Conservation (phyloP, 2,888 invertebrate genomes). For the Kryphioiulus occultus region DNA sequence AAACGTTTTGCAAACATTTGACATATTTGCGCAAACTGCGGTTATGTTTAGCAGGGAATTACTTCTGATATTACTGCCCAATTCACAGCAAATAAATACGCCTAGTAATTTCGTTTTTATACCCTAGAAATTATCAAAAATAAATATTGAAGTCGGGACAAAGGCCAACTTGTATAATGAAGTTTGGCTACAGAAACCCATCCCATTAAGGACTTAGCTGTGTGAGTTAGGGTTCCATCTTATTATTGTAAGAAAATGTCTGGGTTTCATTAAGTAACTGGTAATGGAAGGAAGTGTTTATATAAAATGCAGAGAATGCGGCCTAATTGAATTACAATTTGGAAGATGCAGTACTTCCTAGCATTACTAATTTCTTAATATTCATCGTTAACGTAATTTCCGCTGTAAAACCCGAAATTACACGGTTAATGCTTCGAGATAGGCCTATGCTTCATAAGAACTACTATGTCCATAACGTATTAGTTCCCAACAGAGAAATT, state of each 20-base stretch:
- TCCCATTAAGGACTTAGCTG: not conserved
- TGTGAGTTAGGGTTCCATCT: not conserved
- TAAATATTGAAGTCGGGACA: too few relatives aligned
- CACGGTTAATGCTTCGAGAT: not conserved
- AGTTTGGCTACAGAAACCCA: too few relatives aligned
- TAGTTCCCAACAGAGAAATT: not conserved
- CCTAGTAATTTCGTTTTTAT: too few relatives aligned
- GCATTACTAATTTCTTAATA: not conserved
- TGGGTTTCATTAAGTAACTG: not conserved
- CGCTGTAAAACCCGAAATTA: not conserved
- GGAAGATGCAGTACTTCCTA: not conserved
- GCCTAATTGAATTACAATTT: not conserved
- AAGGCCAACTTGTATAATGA: too few relatives aligned
- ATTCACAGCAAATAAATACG: too few relatives aligned
- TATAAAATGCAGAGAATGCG: not conserved
- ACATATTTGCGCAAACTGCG: too few relatives aligned
- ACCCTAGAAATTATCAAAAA: too few relatives aligned
- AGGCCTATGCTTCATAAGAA: not conserved
- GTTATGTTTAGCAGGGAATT: too few relatives aligned
- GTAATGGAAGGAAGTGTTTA: not conserved
- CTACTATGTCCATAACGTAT: not conserved
- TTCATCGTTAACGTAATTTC: not conserved
- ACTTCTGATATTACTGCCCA: too few relatives aligned
- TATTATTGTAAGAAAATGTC: not conserved
- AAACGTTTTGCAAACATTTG: too few relatives aligned